These are phyloP conservation scores for Tetramorium simillimum DNA, from an alignment of 1,140 invertebrate genomes.

Conservation along the genomic window DNA sequence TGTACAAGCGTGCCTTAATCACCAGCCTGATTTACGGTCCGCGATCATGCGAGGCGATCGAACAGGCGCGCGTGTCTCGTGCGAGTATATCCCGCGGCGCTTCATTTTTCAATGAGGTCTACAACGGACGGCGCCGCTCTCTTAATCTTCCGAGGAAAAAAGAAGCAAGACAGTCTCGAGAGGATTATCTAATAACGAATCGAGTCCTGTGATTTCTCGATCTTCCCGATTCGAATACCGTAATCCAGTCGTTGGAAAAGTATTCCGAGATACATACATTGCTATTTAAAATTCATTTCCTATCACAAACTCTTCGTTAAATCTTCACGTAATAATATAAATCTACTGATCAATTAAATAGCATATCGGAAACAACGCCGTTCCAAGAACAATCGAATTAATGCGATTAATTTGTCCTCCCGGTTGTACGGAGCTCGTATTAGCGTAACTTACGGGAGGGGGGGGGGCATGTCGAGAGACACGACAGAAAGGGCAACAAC, in stretches of 20 bases:
- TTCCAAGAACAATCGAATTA: neutral
- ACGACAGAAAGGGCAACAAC: neutral
- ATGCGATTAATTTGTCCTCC: neutral
- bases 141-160: slow-evolving; percentile 37
- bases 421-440: neutral
- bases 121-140: slow-evolving; percentile 23
- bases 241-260: neutral
- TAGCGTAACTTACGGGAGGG: neutral
- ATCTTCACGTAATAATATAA: neutral
- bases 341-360: neutral
- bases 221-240: neutral
- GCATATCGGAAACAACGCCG: neutral
- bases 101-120: slow-evolving; percentile 69
- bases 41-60: slow-evolving; percentile 64
- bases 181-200: slow-evolving; percentile 39
- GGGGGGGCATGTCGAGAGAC: neutral
- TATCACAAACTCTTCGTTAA: neutral
- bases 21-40: slow-evolving; percentile 64
- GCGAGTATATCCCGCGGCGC: slow-evolving; percentile 43
- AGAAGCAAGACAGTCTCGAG: neutral
- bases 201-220: neutral
- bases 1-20: slow-evolving; percentile 69
- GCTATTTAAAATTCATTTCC: neutral
- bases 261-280: neutral
- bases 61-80: slow-evolving; percentile 51